Evolutionary conservation across 2,113 vertebrate species (phyloP).

Genomic region (Ivindomyrus marchei): DNA sequence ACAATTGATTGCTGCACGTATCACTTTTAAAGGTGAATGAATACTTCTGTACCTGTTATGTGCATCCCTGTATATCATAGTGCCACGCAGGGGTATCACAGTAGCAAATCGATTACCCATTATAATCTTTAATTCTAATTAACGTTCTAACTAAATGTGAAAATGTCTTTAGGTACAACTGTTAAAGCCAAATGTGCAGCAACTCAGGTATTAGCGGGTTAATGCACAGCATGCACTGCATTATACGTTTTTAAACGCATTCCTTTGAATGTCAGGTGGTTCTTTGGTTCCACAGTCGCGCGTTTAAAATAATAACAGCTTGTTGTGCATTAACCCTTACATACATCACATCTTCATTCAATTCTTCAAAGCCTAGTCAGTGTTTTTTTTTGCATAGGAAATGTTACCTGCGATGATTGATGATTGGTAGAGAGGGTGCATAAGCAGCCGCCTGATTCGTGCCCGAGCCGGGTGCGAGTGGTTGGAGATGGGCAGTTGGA

Average conservation of each 20-base stretch:
- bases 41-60: too few species aligned
- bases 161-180: background rate
- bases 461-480: conserved; percentile 88
- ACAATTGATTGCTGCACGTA: too few species aligned
- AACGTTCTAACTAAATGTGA: background rate
- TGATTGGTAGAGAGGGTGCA: conserved; percentile 94
- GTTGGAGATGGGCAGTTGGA: conserved; percentile 95
- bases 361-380: background rate
- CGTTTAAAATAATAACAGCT: background rate
- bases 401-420: conserved; percentile 91
- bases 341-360: background rate
- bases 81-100: too few species aligned
- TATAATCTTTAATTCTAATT: too few species aligned
- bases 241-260: background rate
- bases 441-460: conserved; percentile 84
- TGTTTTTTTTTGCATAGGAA: background rate
- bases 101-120: too few species aligned
- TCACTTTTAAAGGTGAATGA: too few species aligned
- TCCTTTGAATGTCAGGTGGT: background rate
- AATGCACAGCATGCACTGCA: background rate
- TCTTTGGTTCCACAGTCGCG: background rate
- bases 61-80: too few species aligned
- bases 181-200: background rate
- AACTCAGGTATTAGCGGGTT: background rate
- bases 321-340: background rate